These are phyloP conservation scores for Chrysoperla carnea DNA, from an alignment of 1,140 invertebrate species.

Conservation along the genomic window DNA sequence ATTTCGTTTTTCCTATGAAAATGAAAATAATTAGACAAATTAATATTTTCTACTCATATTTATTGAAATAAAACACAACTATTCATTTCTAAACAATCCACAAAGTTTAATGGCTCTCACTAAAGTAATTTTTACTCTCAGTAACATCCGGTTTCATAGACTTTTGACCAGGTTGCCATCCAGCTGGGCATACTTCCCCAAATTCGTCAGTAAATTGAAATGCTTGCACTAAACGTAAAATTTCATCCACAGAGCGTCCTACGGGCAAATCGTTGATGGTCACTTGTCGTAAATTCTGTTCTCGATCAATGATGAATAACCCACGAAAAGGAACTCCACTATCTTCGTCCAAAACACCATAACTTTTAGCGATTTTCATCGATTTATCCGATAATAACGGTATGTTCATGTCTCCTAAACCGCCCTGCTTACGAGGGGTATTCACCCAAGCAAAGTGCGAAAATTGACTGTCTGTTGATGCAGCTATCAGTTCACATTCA, in stretches of 20 bases:
- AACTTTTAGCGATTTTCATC: slow-evolving; percentile 65
- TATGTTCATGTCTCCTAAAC: slow-evolving; percentile 90
- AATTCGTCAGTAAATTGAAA: slow-evolving; percentile 52
- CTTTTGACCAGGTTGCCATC: slow-evolving; percentile 43
- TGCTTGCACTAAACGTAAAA: slow-evolving; percentile 44
- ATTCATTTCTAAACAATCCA: too few relatives aligned
- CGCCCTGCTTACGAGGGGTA: slow-evolving; percentile 84
- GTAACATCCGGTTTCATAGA: not conserved
- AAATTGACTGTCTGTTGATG: slow-evolving; percentile 83
- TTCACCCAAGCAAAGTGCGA: slow-evolving; percentile 91
- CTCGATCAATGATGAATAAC: slow-evolving; percentile 48
- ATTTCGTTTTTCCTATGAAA: too few relatives aligned
- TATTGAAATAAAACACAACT: too few relatives aligned
- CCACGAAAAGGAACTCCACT: slow-evolving; percentile 37
- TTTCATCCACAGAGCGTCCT: slow-evolving; percentile 49
- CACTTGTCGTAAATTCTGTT: slow-evolving; percentile 43
- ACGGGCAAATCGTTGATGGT: slow-evolving; percentile 57
- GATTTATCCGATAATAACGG: slow-evolving; percentile 91
- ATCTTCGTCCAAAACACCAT: slow-evolving; percentile 51
- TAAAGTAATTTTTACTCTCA: slow-evolving; percentile 1
- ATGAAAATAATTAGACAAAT: too few relatives aligned
- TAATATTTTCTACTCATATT: too few relatives aligned
- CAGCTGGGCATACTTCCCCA: slow-evolving; percentile 48
- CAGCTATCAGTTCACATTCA: slow-evolving; percentile 67
- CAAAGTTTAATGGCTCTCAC: not conserved